Evolutionary conservation across 2,888 invertebrate species (phyloP).

Genomic region (Acrocyrtus sp.): DNA sequence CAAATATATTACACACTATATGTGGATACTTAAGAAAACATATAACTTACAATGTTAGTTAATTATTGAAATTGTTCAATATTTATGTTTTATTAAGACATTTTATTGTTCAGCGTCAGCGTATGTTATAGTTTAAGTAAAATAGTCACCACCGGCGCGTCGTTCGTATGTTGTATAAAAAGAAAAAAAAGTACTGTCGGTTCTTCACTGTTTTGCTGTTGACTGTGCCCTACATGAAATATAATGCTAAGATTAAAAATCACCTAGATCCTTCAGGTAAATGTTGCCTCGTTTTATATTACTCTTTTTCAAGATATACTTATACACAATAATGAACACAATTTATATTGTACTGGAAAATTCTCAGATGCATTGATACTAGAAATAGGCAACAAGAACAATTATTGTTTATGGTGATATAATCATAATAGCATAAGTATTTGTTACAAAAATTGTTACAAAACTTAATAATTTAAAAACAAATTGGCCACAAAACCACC

Average conservation of each 20-base stretch:
- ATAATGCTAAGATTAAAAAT: background rate
- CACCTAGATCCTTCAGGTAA: background rate
- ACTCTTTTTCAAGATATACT: slow-evolving; percentile 32
- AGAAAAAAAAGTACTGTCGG: background rate
- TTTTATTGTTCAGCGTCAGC: too few relatives aligned
- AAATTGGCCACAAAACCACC: too few relatives aligned
- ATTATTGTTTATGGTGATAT: background rate
- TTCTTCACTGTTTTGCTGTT: slow-evolving; percentile 32
- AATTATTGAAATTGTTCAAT: slow-evolving; percentile 4
- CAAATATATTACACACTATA: background rate
- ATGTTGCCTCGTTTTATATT: slow-evolving; percentile 31
- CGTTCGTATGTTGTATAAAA: slow-evolving; percentile 3
- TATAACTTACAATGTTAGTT: background rate
- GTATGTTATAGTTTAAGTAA: too few relatives aligned
- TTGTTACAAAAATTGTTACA: slow-evolving; percentile 15
- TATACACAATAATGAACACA: background rate
- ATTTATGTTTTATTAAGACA: slow-evolving; percentile 8
- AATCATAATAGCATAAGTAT: background rate
- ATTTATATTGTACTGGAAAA: slow-evolving; percentile 27
- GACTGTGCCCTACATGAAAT: slow-evolving; percentile 32
- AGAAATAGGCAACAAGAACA: background rate
- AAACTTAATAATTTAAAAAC: too few relatives aligned
- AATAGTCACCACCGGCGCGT: slow-evolving; percentile 7
- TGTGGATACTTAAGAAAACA: background rate
- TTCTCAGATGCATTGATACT: slow-evolving; percentile 29